Conservation (phyloP, 2,888 invertebrate genomes). For the Hirtodrosophila alboralis region DNA sequence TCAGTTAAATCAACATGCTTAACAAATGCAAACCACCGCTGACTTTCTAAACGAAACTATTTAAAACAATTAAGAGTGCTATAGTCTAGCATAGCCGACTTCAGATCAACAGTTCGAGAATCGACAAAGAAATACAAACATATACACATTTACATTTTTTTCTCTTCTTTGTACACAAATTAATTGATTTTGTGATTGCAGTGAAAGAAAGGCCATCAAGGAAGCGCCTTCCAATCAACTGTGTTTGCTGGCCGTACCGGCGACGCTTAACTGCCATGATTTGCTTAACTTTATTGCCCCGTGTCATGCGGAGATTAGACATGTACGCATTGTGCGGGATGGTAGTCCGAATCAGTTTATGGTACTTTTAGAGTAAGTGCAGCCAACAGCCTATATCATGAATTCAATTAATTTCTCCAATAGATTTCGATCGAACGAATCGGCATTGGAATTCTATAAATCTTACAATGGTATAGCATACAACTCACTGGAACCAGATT, state of each 20-base stretch:
- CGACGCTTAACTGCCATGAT: slow-evolving; percentile 96
- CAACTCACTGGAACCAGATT: slow-evolving; percentile 96
- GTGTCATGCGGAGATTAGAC: slow-evolving; percentile 94
- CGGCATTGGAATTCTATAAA: slow-evolving; percentile 95
- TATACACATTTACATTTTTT: too few relatives aligned
- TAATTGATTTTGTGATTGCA: slow-evolving; percentile 79
- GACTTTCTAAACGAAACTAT: too few relatives aligned
- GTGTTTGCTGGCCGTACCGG: slow-evolving; percentile 95
- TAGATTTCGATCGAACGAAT: slow-evolving; percentile 89
- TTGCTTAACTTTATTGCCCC: slow-evolving; percentile 97
- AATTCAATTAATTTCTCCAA: not conserved
- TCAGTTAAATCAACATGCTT: too few relatives aligned
- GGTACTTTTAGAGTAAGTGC: slow-evolving; percentile 93
- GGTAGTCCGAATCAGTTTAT: slow-evolving; percentile 98
- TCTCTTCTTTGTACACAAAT: not conserved
- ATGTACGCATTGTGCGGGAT: slow-evolving; percentile 95
- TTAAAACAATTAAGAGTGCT: too few relatives aligned
- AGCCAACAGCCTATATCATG: too few relatives aligned
- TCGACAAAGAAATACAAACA: too few relatives aligned
- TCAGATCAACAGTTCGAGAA: too few relatives aligned
- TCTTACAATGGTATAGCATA: slow-evolving; percentile 97
- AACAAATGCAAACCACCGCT: too few relatives aligned
- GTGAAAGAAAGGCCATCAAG: slow-evolving; percentile 90
- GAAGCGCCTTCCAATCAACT: slow-evolving; percentile 91
- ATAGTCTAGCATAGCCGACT: too few relatives aligned